Base-by-base conservation (phyloP, 2,888 invertebrate species). In the Nomada goodeniana region DNA sequence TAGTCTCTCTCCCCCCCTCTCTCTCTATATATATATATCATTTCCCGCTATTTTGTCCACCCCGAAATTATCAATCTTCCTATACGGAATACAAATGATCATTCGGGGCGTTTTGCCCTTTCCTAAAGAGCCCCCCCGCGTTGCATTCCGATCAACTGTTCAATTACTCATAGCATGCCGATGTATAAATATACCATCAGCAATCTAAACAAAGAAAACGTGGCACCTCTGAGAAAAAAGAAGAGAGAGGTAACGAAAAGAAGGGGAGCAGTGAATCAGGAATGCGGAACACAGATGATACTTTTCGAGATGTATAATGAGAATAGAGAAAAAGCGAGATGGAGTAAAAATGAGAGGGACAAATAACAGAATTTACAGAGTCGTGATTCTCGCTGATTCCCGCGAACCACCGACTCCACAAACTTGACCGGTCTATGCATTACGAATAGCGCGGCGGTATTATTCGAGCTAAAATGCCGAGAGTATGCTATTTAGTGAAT, bases 371-470 rank as follows among this genome's bases (percentile, higher is more conserved):
- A 44, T 55, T 59, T 36, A 29, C 15, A 20, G 44, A 68, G 53
- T 80, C 36, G 29, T 52, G 67, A 60, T 65, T 53, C 57, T 47
- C 13, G n/a, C 15, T n/a, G 76, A 13, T 60, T 76, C 42, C n/a
- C 29, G 47, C 0, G 71, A 61, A 77, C 77, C 77, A 63, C 80
- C 65, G 71, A 50, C 71, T 70, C 77, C 77, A 67, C 80, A 71
- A 76, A 50, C 71, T 70, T 52, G 42, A 44, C 42, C 55, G 50
- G 71, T 77, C 61, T 50, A 71, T 26, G 26, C 26, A 26, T 77
- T 77, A 68, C 61, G 71, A 55, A 50, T 42, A 47, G 53, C 61
- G 10, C 57, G 29, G 59, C 26, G 36, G 26, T 57, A 50, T 68
- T 47, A 26, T 63, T 57, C 23, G 9, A n/a, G 52, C 15, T 57